phyloP scores from a whole-genome alignment of 2,888 invertebrate species.

The Andrena fulva region DNA sequence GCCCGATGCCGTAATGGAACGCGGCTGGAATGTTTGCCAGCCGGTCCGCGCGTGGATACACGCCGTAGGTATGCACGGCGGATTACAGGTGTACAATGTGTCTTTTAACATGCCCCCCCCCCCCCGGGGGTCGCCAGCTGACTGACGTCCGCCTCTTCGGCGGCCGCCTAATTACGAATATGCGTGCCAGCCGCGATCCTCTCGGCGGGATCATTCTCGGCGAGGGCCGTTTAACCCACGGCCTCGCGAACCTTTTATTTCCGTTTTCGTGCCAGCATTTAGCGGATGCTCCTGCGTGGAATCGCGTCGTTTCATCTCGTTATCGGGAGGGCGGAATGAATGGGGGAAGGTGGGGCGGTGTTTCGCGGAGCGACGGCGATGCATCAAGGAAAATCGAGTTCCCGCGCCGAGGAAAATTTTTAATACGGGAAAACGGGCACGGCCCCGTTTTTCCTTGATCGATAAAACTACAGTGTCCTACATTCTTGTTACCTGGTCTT shows the following conservation, averaged over 20 bases:
- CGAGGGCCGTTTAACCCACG: conserved; percentile 34
- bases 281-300: conserved; percentile 17
- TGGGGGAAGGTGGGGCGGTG: not conserved
- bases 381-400: conserved; percentile 53
- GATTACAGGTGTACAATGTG: conserved; percentile 30
- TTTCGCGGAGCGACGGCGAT: conserved; percentile 39
- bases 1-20: conserved; percentile 56
- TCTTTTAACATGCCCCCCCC: conserved; percentile 41
- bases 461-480: too few species aligned
- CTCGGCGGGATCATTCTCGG: conserved; percentile 26
- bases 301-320: conserved; percentile 51
- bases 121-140: not conserved
- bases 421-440: conserved; percentile 19
- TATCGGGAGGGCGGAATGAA: conserved; percentile 47
- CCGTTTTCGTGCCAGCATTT: conserved; percentile 32
- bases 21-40: conserved; percentile 42
- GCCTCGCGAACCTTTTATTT: conserved; percentile 27
- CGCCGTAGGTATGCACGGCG: conserved; percentile 21
- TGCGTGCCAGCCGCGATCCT: conserved; percentile 16
- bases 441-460: too few species aligned
- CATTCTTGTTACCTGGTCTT: too few species aligned
- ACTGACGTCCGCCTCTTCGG: not conserved
- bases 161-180: conserved; percentile 34
- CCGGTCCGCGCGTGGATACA: conserved; percentile 11
- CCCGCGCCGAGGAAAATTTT: conserved; percentile 43